Base-by-base conservation (phyloP, 2,888 invertebrate genomes). In the Drosophila villosipedis region DNA sequence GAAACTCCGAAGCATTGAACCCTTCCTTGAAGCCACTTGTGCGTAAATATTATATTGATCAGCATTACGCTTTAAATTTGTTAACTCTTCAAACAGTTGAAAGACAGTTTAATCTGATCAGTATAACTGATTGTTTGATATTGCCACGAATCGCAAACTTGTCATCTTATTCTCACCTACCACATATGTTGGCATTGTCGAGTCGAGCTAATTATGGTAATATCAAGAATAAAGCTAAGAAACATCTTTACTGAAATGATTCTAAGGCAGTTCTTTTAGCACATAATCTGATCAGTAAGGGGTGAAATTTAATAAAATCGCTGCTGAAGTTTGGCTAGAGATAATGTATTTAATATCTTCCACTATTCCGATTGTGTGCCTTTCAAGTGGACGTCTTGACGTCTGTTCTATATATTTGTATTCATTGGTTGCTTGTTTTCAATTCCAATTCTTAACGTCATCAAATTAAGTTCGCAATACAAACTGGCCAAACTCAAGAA, bases 81-180 rank as follows among this genome's bases (percentile, higher is more conserved):
- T 33, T 39, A 39, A 47, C 28, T 41, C 31, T n/a, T 31, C 41
- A 68, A 39, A 25, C 19, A n/a, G 12, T 28, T 52, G 7, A 41
- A n/a, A 58, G 52, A 6, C 58, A 31, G 43, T 28, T 16, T 25
- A 35, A 70, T 62, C 73, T 22, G 69, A 43, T 61, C 4, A 5
- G 2, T 31, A 25, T 31, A 59, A 59, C 19, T 28, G 52, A 71
- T 52, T 16, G 50, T 7, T 31, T 25, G 14, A 7, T 22, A 22
- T 58, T 35, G 39, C 30, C 39, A 31, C 30, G 4, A 53, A 12
- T 19, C 22, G 19, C 28, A 28, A 33, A 19, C n/a, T 37, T 14
- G 30, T 16, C 41, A 30, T 35, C 31, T 7, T 10, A 41, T 47
- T 28, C n/a, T n/a, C n/a, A 25, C 39, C 37, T 31, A 47, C 14